Conservation (phyloP, 2,113 vertebrate genomes). For the Litocranius walleri region DNA sequence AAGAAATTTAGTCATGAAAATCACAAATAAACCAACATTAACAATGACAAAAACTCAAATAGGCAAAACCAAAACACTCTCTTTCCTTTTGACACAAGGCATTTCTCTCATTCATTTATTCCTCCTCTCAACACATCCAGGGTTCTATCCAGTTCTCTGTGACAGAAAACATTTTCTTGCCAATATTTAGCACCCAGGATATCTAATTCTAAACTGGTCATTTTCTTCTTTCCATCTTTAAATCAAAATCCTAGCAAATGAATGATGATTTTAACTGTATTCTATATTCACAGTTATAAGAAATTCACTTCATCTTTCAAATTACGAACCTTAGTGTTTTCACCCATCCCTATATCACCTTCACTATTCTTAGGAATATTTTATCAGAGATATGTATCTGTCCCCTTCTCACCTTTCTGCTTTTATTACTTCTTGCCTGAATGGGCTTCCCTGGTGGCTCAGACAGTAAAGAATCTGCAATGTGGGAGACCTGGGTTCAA, state of each 20-base stretch:
- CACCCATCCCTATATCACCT: not conserved
- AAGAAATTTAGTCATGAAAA: not conserved
- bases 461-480: not conserved
- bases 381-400: not conserved
- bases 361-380: not conserved
- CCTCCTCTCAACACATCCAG: not conserved
- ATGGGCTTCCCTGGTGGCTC: not conserved
- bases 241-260: not conserved
- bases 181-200: not conserved
- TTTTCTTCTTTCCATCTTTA: not conserved
- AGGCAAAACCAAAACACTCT: not conserved
- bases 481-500: not conserved
- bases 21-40: not conserved
- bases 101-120: not conserved
- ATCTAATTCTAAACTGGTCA: not conserved
- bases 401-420: not conserved
- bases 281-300: not conserved
- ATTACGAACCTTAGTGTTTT: not conserved
- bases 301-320: not conserved
- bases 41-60: not conserved
- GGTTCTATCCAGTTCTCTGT: accelerated
- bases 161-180: not conserved
- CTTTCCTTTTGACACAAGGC: not conserved
- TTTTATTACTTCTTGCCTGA: not conserved
- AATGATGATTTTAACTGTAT: not conserved